Evolutionary conservation across 2,888 invertebrate species (phyloP), one percentile per base, ranked within the genome.

Genomic region (Glyphotaelius pellucidus): DNA sequence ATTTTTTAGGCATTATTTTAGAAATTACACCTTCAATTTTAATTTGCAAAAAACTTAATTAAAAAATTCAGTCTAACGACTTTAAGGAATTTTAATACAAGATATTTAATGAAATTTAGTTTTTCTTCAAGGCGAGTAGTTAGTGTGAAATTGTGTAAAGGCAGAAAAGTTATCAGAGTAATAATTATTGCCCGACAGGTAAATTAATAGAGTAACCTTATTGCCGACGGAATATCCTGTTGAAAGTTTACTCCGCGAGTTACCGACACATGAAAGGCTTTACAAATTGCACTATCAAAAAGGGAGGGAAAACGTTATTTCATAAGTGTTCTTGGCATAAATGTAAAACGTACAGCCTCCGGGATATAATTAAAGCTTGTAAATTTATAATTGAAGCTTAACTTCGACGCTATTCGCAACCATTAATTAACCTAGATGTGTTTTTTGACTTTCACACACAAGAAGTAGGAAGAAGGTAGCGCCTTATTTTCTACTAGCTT

Each of bases 261-360:
- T 85, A 85, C 38, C 85, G 38, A 85, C 85, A 42, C 85, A 85
- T 85, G 85, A 85, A 85, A 85, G 85, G 35, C 85, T 85, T 85
- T 85, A 42, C 85, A 85, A 85, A 88, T 88, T 88, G 52, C 67
- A 88, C 88, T 67, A 88, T 35, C 88, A 52, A 85, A 67, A 52
- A 31, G 88, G 88, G 67, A 15, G 67, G 35, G 31, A 88, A 88
- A 88, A 88, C 52, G 52, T 88, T 88, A 88, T 88, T 88, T 52
- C 88, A 88, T 88, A 88, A 88, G 85, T 85, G 85, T 38, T 85
- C 35, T 38, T 67, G 88, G 67, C 88, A 67, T 52, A 52, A 31
- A 86, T 47, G 86, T 32, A 32, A 15, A 81, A 81, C 81, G 67
- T 67, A 67, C 67, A 67, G 67, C 25, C 67, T 67, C 67, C 67